These are phyloP conservation scores for Falco cherrug DNA, from an alignment of 2,797 vertebrate genomes.

Conservation along the genomic window DNA sequence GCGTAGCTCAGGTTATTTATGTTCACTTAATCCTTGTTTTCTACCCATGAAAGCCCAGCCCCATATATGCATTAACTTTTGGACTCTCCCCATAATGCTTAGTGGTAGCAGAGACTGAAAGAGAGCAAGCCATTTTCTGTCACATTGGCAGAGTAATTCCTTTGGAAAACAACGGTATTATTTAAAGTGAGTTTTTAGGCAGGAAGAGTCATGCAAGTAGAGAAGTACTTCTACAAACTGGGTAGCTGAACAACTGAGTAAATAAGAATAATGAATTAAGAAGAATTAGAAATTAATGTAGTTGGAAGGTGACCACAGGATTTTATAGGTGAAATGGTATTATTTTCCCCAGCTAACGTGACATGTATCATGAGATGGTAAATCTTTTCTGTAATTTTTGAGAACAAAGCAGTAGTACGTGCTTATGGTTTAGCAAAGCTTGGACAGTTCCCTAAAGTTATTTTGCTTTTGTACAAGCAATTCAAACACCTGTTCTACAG, in stretches of 20 bases:
- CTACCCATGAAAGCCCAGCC: neutral
- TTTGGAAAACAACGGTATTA: neutral
- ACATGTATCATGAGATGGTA: neutral
- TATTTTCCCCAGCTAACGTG: neutral
- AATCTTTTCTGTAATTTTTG: neutral
- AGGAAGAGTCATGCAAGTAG: neutral
- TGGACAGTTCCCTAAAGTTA: neutral
- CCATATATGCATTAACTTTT: neutral
- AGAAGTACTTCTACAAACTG: neutral
- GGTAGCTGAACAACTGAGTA: neutral
- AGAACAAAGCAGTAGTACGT: neutral
- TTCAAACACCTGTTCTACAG: neutral
- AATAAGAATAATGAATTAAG: neutral
- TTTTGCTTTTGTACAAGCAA: neutral
- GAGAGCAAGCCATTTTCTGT: neutral
- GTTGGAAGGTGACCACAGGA: neutral
- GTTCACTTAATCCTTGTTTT: neutral
- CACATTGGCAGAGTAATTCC: neutral
- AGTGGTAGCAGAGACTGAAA: neutral
- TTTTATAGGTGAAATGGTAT: neutral
- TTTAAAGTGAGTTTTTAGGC: neutral
- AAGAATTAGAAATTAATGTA: neutral
- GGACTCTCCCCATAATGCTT: neutral
- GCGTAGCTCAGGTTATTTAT: neutral
- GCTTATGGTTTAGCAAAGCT: neutral